Base-by-base conservation (phyloP, 2,888 invertebrate genomes). In the Ceriagrion tenellum region DNA sequence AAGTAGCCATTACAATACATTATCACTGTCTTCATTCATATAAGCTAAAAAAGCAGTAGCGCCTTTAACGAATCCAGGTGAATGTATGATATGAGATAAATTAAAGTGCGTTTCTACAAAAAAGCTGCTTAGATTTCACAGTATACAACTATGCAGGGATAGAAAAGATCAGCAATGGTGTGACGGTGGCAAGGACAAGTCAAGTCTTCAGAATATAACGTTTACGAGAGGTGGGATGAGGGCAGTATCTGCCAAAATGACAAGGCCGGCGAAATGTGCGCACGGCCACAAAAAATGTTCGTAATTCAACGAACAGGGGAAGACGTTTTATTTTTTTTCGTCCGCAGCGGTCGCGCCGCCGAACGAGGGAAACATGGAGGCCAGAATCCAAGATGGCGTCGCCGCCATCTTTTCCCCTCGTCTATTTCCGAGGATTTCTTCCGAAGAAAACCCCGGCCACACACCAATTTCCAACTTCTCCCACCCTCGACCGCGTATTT, bases 371-470 rank as follows among this genome's bases (percentile, higher is more conserved):
- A 91, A 63, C 91, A 93, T 74, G 93, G 93, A 74, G 93, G 47
- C n/a, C 47, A 18, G 47, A 74, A 69, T 74, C 69, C 93, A 93
- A 93, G 93, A 93, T 93, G 93, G 93, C 93, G 93, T n/a, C 91
- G n/a, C 59, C 23, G 23, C n/a, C 59, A 35, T n/a, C 59, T 59
- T 59, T 47, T 63, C 69, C 63, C 16, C 69, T 47, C 63, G 69
- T 69, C 26, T 69, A 47, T 35, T 59, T 35, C 81, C 81, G 81
- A 69, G 81, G 35, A 35, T 23, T 81, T 23, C 35, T n/a, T 69
- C n/a, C 6, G 6, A 69, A 26, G n/a, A 69, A 69, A 69, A 0
- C 35, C 81, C 81, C 16, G 0, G 12, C 35, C 30, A 16, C 35
- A 30, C 81, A 81, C 81, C 30, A 81, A 81, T 81, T 81, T 35